These are phyloP conservation scores for Pangasius mekongensis DNA, from an alignment of 2,797 vertebrate genomes.

Conservation along the genomic window DNA sequence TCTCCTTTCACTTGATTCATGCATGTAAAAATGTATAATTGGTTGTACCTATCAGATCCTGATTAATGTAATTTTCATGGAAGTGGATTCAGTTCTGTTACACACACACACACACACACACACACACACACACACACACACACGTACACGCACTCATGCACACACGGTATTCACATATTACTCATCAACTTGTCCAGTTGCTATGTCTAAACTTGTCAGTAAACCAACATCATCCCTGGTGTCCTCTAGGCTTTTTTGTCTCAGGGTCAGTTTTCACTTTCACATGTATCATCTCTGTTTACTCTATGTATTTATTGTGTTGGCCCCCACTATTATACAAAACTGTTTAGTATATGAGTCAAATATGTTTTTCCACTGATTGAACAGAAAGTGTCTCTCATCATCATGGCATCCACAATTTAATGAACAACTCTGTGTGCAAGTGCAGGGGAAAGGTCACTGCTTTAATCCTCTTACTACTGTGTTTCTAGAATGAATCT, in stretches of 20 bases:
- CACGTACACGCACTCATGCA: not conserved
- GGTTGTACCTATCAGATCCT: slow-evolving; percentile 69
- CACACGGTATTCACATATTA: not conserved
- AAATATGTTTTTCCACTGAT: not conserved
- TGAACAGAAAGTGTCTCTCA: not conserved
- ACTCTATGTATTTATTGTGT: not conserved
- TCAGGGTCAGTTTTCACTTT: not conserved
- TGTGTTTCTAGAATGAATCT: not conserved
- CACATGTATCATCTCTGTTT: not conserved
- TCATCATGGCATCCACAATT: not conserved
- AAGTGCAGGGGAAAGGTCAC: not conserved
- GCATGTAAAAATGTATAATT: not conserved
- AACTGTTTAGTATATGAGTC: not conserved
- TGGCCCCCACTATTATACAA: not conserved
- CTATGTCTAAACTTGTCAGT: not conserved
- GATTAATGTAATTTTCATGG: slow-evolving; percentile 84
- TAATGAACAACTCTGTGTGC: not conserved
- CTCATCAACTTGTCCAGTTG: not conserved
- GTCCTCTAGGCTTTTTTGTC: not conserved
- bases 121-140: not conserved
- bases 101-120: not conserved
- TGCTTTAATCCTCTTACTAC: not conserved
- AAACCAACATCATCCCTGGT: not conserved
- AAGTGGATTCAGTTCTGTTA: slow-evolving; percentile 76
- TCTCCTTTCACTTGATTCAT: not conserved